Conservation (phyloP, 2,113 vertebrate genomes). For the Balaenoptera acutorostrata region DNA sequence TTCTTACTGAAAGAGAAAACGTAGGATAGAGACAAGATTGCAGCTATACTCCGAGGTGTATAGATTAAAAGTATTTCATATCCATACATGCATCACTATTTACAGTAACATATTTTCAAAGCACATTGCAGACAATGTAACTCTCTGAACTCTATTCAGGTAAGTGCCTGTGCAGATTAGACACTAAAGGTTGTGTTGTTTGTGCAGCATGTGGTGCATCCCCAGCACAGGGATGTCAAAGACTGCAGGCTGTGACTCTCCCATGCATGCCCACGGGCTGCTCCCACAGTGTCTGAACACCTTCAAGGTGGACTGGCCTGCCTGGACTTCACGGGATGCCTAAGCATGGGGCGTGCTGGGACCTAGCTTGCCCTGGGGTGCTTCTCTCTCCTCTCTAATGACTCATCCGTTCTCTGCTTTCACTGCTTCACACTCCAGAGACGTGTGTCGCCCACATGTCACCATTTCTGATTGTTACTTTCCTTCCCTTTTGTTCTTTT, state of each 20-base stretch:
- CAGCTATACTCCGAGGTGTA: neutral
- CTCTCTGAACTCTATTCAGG: neutral
- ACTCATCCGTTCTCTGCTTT: neutral
- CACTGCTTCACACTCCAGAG: neutral
- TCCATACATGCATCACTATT: neutral
- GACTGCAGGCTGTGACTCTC: neutral
- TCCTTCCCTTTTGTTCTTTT: neutral
- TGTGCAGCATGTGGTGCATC: neutral
- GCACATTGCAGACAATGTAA: neutral
- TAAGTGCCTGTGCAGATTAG: neutral
- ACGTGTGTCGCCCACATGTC: neutral
- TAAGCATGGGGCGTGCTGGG: neutral
- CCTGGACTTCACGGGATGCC: neutral
- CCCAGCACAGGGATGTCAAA: neutral
- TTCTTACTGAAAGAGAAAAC: neutral
- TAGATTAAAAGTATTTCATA: neutral
- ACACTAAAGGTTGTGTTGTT: neutral
- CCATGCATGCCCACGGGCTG: neutral
- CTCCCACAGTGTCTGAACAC: neutral
- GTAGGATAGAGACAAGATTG: neutral
- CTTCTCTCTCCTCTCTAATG: neutral
- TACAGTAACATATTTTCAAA: neutral
- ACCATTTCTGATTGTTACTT: neutral
- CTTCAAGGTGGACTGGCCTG: neutral
- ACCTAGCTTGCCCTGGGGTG: fast-evolving